Base-by-base conservation (phyloP, 2,797 vertebrate species). In the Rousettus madagascariensis region DNA sequence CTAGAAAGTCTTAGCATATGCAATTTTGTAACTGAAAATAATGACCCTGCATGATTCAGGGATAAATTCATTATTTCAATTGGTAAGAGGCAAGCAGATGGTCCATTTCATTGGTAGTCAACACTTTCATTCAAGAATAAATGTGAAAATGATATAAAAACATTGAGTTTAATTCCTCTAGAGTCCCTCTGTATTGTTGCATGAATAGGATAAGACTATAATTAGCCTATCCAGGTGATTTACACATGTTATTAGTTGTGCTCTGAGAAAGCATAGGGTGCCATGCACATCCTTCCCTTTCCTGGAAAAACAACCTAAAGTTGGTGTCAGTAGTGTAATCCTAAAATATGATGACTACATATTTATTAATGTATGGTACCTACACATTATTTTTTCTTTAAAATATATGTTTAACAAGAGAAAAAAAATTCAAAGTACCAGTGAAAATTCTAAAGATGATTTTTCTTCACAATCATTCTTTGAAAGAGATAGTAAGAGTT, bases 41-140 rank as follows among this genome's bases (percentile, higher is more conserved):
- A 86, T 55, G 13, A 65, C 24, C 68, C 61, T 86, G 63, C n/a
- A 38, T 53, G 53, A 96, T 86, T 91, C n/a, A 66, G 30, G 43
- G 72, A 15, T 75, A 84, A 95, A 86, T 85, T 94, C 90, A 85
- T 83, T 85, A 61, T 94, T 91, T 90, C 51, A 65, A 8, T 72
- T 82, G 72, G 43, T 49, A 96, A 90, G 71, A 96, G 16, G 43
- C 26, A 49, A 82, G 30, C 26, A 90, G 87, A 77, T 49, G 33
- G 15, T 63, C 20, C 36, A 75, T 77, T 93, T 30, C 59, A 49
- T 24, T 79, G 80, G 24, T 74, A 43, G 24, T 86, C 51, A 75
- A 30, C 4, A 28, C 53, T 79, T 72, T 86, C 20, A 22, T 80
- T 82, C 53, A 20, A 94, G 69, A 94, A 57, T 53, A 85, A 79